Evolutionary conservation across 2,113 vertebrate species (phyloP).

Genomic region (Orcinus orca): DNA sequence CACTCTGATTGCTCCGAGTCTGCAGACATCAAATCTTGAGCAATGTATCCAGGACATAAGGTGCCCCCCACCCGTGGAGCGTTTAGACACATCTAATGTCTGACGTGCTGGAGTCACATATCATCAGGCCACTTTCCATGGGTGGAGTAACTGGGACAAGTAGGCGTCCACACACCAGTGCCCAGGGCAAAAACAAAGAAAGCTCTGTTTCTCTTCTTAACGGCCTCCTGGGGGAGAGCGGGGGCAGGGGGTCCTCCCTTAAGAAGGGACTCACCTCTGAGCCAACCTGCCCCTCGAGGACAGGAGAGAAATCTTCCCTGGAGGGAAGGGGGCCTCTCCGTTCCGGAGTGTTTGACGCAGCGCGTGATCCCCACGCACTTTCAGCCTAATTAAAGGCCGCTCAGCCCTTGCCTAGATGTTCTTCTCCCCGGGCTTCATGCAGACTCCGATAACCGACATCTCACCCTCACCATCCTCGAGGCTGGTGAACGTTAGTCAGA

Average conservation of each 20-base stretch:
- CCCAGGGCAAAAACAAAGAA: fast-evolving
- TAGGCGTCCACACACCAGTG: neutral
- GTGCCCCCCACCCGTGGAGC: fast-evolving
- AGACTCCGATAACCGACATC: neutral
- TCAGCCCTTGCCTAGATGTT: neutral
- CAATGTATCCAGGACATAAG: fast-evolving
- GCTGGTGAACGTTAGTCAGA: fast-evolving
- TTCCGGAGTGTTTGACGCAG: fast-evolving
- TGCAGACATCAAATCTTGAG: fast-evolving
- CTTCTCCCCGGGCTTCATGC: neutral
- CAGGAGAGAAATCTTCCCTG: neutral
- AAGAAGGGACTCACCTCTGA: too few relatives aligned
- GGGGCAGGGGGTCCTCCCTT: neutral
- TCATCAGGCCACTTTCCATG: neutral
- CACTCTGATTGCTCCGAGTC: fast-evolving
- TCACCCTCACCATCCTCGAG: fast-evolving
- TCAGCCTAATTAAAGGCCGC: neutral
- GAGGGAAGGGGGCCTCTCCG: neutral
- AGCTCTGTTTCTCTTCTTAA: neutral
- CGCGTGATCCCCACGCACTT: fast-evolving
- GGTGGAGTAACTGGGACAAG: fast-evolving
- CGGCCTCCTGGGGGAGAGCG: neutral
- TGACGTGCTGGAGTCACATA: neutral
- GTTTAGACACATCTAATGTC: fast-evolving
- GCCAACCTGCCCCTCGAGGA: neutral